Percentiles rank a stretch among this genome's conserved stretches.
These are phyloP conservation scores for Oconnorella tubifera DNA, from an alignment of 2,888 invertebrate genomes.

Conservation along the genomic window DNA sequence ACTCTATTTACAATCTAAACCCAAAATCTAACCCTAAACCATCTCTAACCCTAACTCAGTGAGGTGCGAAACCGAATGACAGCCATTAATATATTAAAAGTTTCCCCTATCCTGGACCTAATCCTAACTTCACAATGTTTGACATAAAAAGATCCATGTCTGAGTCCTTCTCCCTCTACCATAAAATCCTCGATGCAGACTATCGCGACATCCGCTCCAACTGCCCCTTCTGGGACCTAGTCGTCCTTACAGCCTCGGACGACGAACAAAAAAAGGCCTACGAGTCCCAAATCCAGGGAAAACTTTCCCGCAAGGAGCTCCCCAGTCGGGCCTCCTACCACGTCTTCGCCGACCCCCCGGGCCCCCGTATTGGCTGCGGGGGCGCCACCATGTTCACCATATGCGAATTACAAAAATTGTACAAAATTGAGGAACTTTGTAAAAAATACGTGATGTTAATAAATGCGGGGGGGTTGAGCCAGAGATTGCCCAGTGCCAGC, in stretches of 20 bases:
- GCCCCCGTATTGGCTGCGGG: slow-evolving; percentile 56
- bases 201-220: not conserved
- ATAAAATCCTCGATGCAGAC: not conserved
- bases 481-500: slow-evolving; percentile 58
- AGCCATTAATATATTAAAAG: no score
- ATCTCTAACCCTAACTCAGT: no score
- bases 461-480: slow-evolving; percentile 59
- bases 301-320: slow-evolving; percentile 45
- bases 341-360: slow-evolving; percentile 57
- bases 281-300: slow-evolving; percentile 50
- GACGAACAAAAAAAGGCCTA: slow-evolving; percentile 53
- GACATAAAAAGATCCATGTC: no score
- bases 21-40: no score
- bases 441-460: slow-evolving; percentile 52
- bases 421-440: slow-evolving; percentile 43
- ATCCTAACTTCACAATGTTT: no score
- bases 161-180: no score
- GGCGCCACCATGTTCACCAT: slow-evolving; percentile 56
- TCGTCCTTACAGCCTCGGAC: slow-evolving; percentile 56
- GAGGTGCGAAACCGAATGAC: no score
- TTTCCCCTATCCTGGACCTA: no score
- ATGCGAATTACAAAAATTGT: slow-evolving; percentile 41
- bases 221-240: slow-evolving; percentile 53
- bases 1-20: no score
- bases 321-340: slow-evolving; percentile 48